Conservation (phyloP, 2,113 vertebrate species). For the Piaya cayana region DNA sequence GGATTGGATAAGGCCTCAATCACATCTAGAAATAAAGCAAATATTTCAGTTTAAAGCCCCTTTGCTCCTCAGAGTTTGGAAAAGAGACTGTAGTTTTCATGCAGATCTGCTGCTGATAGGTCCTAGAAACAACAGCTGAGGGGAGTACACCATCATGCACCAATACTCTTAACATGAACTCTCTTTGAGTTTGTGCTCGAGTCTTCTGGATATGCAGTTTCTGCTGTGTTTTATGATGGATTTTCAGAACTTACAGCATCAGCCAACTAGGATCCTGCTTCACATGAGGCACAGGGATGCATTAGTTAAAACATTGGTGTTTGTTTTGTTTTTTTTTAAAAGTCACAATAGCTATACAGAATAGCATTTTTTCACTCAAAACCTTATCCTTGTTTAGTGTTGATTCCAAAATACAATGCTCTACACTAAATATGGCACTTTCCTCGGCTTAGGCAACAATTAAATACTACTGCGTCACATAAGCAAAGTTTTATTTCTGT, state of each 20-base stretch:
- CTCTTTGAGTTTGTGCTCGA: neutral
- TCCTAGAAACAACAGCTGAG: neutral
- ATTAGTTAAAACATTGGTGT: neutral
- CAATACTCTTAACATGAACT: neutral
- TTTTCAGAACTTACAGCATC: neutral
- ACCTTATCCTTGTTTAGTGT: neutral
- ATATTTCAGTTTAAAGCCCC: neutral
- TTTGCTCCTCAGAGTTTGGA: neutral
- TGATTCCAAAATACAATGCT: neutral
- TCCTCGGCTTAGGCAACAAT: neutral
- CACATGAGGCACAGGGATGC: neutral
- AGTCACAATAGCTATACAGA: neutral
- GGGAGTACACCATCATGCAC: neutral
- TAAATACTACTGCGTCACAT: rapidly evolving
- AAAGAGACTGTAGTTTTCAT: neutral
- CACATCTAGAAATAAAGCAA: constrained; percentile 81
- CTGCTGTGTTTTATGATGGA: neutral
- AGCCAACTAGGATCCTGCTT: neutral
- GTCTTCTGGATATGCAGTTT: neutral
- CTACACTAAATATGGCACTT: neutral
- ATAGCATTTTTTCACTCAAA: neutral
- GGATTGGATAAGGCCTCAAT: constrained; percentile 98
- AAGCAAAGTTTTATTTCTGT: neutral
- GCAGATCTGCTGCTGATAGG: neutral
- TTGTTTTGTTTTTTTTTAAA: too few species aligned